A percentile compares a stretch with the other conserved stretches of the same genome.
Evolutionary conservation across 2,113 vertebrate species (phyloP).

Genomic region (Scomber colias): DNA sequence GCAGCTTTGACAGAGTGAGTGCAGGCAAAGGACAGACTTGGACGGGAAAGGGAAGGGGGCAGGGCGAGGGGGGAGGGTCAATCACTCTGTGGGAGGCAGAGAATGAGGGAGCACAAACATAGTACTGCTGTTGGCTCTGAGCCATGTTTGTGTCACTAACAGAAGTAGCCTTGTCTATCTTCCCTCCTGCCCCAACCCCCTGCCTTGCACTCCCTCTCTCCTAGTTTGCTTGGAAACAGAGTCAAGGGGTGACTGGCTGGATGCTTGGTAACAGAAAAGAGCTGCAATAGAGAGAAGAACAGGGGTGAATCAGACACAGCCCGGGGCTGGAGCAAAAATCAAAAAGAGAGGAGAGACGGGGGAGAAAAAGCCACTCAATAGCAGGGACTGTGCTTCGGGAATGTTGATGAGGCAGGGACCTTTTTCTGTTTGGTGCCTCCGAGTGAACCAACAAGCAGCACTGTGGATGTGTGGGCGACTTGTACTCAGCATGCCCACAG

Average conservation of each 20-base stretch:
- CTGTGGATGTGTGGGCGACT: constrained; percentile 77
- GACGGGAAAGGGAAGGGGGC: constrained; percentile 51
- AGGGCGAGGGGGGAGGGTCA: constrained; percentile 60
- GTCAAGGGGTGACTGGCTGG: constrained; percentile 71
- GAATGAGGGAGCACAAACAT: constrained; percentile 75
- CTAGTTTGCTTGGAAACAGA: constrained; percentile 77
- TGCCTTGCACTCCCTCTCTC: constrained; percentile 66
- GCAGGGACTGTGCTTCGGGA: constrained; percentile 71
- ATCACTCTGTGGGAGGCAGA: constrained; percentile 75
- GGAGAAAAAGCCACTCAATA: constrained; percentile 58
- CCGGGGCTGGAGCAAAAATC: constrained; percentile 67
- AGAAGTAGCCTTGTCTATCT: constrained; percentile 79
- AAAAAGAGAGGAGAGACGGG: constrained; percentile 33
- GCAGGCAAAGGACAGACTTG: constrained; percentile 74
- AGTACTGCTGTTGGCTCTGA: constrained; percentile 75
- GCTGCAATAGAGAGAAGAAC: constrained; percentile 53
- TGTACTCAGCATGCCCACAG: constrained; percentile 73
- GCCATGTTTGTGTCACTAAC: constrained; percentile 83
- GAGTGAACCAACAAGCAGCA: constrained; percentile 69
- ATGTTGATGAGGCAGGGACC: constrained; percentile 81
- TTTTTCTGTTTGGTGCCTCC: constrained; percentile 63
- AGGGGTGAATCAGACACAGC: constrained; percentile 69
- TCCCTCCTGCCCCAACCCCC: constrained; percentile 36
- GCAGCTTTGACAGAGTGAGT: constrained; percentile 68
- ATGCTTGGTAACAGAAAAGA: constrained; percentile 70